These are phyloP conservation scores for Listronotus bonariensis DNA, from an alignment of 1,140 invertebrate species.

Conservation along the genomic window DNA sequence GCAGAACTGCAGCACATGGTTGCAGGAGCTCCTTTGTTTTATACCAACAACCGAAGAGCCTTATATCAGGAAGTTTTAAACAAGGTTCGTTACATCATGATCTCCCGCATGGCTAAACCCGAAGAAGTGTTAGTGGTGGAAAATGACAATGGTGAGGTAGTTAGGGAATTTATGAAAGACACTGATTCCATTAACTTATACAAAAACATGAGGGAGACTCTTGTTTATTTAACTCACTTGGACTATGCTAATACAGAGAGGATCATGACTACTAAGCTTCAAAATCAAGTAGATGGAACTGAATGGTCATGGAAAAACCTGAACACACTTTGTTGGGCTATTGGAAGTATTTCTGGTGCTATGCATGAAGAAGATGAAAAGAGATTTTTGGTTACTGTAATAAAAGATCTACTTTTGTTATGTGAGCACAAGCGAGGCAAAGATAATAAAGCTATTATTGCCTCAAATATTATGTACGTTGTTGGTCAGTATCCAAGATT, in stretches of 20 bases:
- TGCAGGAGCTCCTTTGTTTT: constrained; percentile 54
- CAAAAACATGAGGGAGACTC: constrained; percentile 99
- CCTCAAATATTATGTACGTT: constrained; percentile 99
- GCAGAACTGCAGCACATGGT: constrained; percentile 64
- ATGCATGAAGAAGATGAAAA: constrained; percentile 99
- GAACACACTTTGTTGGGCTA: constrained; percentile 99
- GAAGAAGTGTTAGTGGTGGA: constrained; percentile 99
- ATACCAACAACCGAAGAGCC: constrained; percentile 54
- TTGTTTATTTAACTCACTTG: constrained; percentile 98
- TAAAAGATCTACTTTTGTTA: constrained; percentile 96
- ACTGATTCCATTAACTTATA: constrained; percentile 99
- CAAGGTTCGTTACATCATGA: constrained; percentile 97
- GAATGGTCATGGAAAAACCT: constrained; percentile 99
- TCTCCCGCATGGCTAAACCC: constrained; percentile 99
- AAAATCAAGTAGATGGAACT: constrained; percentile 97
- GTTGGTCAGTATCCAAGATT: constrained; percentile 99
- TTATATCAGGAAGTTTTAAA: constrained; percentile 70
- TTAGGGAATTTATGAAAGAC: constrained; percentile 99
- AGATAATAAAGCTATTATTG: constrained; percentile 99
- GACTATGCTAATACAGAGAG: constrained; percentile 97
- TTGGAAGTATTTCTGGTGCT: constrained; percentile 98
- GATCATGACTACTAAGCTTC: constrained; percentile 99
- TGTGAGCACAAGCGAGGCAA: constrained; percentile 99
- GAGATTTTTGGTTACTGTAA: constrained; percentile 97
- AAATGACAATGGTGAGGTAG: constrained; percentile 99